Evolutionary conservation across 2,888 invertebrate genomes (phyloP), one percentile per base, ranked within the genome.

Genomic region (Pedicia rivosa): DNA sequence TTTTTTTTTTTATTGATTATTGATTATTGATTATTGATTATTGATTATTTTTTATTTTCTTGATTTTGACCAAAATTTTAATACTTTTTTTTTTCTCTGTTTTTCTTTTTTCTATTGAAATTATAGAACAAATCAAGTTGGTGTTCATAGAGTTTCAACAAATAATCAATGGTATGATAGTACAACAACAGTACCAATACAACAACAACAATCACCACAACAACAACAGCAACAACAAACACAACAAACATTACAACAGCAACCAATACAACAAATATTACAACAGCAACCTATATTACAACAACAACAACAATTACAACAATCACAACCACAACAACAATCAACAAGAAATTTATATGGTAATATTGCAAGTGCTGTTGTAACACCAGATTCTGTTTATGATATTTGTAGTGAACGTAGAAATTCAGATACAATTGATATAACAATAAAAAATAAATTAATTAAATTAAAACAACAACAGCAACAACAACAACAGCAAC

Each of bases 111-210:
- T 30, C 17, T 30, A 39, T 37, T 40, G 41, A 39, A n/a, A n/a
- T 47, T 44, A 12, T 44, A 51, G 47, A 49, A 46, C 48, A 45
- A 48, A 48, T 44, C 46, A 50, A 46, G 48, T 46, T 38, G 44
- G 46, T 39, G 50, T 52, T 45, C 47, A 51, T 48, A 50, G 59
- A 53, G 46, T 58, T 48, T 52, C 57, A 53, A 50, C 60, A 55
- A 37, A 40, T 14, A 44, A 33, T 37, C 36, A 39, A n/a, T 62
- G 62, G 62, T 60, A 61, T 58, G 62, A 62, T 47, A 54, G 54
- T 38, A 45, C 44, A 52, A 52, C 54, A 48, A 50, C 36, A 28
- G n/a, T n/a, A n/a, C n/a, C n/a, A n/a, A n/a, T n/a, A n/a, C n/a
- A n/a, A n/a, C n/a, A n/a, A n/a, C n/a, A n/a, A n/a, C 15, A 28